Conservation (phyloP, 2,797 vertebrate species). For the Coluber constrictor region DNA sequence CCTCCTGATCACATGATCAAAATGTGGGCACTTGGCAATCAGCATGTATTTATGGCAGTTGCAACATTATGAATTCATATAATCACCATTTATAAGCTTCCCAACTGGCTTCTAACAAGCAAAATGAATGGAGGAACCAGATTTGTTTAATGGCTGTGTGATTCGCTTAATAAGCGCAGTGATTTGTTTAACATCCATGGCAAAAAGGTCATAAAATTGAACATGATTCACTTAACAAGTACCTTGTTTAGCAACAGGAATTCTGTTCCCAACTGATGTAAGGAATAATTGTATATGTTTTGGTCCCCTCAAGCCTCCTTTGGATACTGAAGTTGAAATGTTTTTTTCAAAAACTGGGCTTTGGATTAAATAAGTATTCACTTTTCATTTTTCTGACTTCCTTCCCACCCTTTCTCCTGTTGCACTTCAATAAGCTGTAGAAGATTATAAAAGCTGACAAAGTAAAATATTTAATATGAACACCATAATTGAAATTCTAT, state of each 20-base stretch:
- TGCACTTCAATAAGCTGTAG: constrained; percentile 5
- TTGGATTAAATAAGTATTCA: neutral
- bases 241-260: neutral
- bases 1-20: neutral
- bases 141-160: neutral
- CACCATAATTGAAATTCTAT: constrained; percentile 2
- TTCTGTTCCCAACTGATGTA: neutral
- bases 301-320: neutral
- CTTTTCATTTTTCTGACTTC: neutral
- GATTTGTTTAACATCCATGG: neutral
- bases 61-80: no score
- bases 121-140: neutral
- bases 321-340: neutral
- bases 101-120: no score
- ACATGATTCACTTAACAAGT: neutral
- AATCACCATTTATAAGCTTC: no score
- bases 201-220: neutral
- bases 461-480: neutral
- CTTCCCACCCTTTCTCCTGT: neutral
- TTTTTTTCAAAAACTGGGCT: neutral
- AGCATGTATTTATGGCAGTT: no score
- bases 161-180: neutral
- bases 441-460: neutral
- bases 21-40: neutral
- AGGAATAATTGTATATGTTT: neutral